Conservation (phyloP, 2,113 vertebrate genomes). For the Lichenostomus cassidix region DNA sequence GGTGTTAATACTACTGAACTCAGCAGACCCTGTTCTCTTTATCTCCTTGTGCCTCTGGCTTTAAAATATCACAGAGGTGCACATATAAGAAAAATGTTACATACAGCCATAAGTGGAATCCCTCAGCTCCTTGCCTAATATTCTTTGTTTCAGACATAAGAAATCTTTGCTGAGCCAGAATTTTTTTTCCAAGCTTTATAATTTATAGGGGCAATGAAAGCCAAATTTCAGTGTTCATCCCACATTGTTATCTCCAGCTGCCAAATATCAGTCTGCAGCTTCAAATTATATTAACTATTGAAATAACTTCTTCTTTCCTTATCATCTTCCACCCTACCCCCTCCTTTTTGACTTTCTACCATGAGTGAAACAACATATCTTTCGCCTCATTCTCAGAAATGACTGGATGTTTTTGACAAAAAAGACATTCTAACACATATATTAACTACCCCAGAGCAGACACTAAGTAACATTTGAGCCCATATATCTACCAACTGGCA, state of each 20-base stretch:
- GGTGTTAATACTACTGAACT: neutral
- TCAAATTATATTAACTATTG: slow-evolving; percentile 16
- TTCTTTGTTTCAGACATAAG: neutral
- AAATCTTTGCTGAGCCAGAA: neutral
- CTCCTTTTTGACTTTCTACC: neutral
- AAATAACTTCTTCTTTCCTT: neutral
- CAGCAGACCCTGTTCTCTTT: neutral
- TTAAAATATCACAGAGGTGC: neutral
- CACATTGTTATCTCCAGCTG: neutral
- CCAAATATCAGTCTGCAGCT: slow-evolving; percentile 29
- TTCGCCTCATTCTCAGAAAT: slow-evolving; percentile 1
- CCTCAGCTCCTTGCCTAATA: neutral
- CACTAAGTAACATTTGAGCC: neutral
- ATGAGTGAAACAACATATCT: neutral
- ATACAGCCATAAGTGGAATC: neutral
- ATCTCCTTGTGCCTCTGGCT: neutral
- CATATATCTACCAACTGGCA: neutral
- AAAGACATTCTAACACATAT: neutral
- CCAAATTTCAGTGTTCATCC: neutral
- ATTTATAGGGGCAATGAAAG: neutral
- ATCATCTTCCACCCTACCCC: neutral
- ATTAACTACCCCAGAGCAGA: neutral
- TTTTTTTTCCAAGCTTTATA: neutral
- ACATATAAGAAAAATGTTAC: neutral
- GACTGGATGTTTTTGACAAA: neutral